phyloP scores from a whole-genome alignment of 2,797 vertebrate genomes.

The Gadopsis marmoratus region DNA sequence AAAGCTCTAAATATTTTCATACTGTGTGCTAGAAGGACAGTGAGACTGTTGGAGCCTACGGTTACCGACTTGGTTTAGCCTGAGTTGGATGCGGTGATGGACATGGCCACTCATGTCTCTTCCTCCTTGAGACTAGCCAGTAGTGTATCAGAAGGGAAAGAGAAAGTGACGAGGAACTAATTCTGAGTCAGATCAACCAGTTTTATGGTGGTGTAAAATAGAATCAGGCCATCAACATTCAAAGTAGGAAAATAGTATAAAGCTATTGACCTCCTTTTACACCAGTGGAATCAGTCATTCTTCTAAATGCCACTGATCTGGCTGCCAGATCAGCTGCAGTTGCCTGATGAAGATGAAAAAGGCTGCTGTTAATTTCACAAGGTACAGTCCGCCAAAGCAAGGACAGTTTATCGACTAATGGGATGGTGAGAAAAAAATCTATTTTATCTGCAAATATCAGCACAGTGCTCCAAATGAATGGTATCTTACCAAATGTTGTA shows the following conservation, averaged over 20 bases:
- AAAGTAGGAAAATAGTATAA: background rate
- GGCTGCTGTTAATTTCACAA: constrained; percentile 18
- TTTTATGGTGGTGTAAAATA: background rate
- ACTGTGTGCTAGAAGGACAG: background rate
- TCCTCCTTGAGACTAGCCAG: background rate
- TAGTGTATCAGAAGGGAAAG: background rate
- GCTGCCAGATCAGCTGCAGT: constrained; percentile 30
- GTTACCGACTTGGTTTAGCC: constrained; percentile 1
- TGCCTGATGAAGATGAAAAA: constrained; percentile 47
- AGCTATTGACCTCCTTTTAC: background rate
- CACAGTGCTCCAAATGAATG: background rate
- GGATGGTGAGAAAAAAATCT: background rate
- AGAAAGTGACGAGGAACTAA: background rate
- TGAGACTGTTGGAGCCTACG: background rate
- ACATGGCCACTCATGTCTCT: background rate
- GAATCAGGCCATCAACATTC: constrained; percentile 2
- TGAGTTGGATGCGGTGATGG: background rate
- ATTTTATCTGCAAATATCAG: constrained; percentile 28
- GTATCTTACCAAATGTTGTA: background rate
- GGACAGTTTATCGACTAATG: constrained; percentile 16
- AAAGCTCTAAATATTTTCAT: constrained; percentile 14
- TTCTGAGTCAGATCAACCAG: background rate
- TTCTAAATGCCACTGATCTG: constrained; percentile 24
- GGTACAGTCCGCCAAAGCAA: constrained; percentile 17
- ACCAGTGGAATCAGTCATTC: background rate